Evolutionary conservation across 2,888 invertebrate species (phyloP), one percentile per base, ranked within the genome.

Genomic region (Pomacea canaliculata): DNA sequence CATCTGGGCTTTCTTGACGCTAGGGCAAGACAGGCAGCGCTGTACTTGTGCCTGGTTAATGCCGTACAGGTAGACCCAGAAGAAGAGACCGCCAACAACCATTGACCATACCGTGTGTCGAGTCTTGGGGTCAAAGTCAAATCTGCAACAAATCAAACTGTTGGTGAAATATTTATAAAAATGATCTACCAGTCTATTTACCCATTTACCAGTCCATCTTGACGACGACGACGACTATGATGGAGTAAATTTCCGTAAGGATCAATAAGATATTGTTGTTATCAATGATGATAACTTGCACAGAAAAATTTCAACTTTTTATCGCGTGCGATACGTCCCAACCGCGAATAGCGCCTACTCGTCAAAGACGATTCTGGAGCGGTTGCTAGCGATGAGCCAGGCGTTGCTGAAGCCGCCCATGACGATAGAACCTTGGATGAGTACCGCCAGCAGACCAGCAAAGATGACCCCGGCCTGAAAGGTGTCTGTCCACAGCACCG

Each of bases 41-140:
- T 98, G 98, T 63, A 98, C 95, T 77, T 97, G 96, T 0, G 97
- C 96, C 91, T 98, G 98, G 91, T 97, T 97, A 60, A 96, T 95
- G 87, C 96, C 96, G 91, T 97, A 97, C 93, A 97, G 94, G 71
- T 96, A 95, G 95, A 93, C 97, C 82, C 82, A 82, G 79, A 80
- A 80, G 19, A 77, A 73, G 66, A 77, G 76, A 19, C 80, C 82
- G 0, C 82, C 80, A 16, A 82, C 27, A 66, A 80, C 78, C 68
- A 81, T 76, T 10, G 81, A 80, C 81, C 81, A 81, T 70, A 80
- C 76, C 13, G 81, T 80, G 72, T 81, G 81, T 10, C 81, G 81
- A 12, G 78, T 78, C 27, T 74, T 75, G 19, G 80, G 81, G 71
- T 81, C 81, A 27, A 76, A 74, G 71, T 73, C 78, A 67, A 78